Evolutionary conservation across 2,888 invertebrate genomes (phyloP).

Genomic region (Cancer borealis): DNA sequence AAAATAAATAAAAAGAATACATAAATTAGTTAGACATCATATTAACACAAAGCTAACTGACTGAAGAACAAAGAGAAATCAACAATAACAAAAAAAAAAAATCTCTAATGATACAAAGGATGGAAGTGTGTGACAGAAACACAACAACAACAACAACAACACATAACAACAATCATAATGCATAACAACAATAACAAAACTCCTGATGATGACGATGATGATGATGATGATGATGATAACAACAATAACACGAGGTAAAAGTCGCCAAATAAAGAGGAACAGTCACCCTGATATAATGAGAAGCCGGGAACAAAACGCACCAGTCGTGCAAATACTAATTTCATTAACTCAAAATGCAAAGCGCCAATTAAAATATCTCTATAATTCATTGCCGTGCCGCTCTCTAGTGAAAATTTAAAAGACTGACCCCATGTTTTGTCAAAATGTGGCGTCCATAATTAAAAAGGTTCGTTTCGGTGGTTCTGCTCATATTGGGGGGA

Average conservation of each 20-base stretch:
- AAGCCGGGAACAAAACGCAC: slow-evolving; percentile 27
- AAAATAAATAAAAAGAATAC: too few relatives aligned
- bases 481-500: background rate
- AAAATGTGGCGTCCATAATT: slow-evolving; percentile 24
- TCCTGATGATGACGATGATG: background rate
- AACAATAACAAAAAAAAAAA: too few relatives aligned
- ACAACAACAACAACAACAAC: background rate
- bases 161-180: background rate
- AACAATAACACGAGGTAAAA: background rate
- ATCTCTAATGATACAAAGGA: background rate
- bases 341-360: slow-evolving; percentile 55
- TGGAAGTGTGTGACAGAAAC: background rate
- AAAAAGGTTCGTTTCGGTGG: slow-evolving; percentile 40
- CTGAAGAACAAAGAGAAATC: too few relatives aligned
- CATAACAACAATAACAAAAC: background rate
- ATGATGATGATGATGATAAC: background rate
- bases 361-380: slow-evolving; percentile 58
- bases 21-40: too few relatives aligned
- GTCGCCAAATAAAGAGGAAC: slow-evolving; percentile 22
- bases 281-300: slow-evolving; percentile 20
- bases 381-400: slow-evolving; percentile 53
- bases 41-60: too few relatives aligned
- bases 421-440: slow-evolving; percentile 46
- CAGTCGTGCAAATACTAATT: slow-evolving; percentile 33
- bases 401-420: slow-evolving; percentile 26